Percentiles rank a stretch among this genome's conserved stretches.
These are phyloP conservation scores for Lordiphosa clarofinis DNA, from an alignment of 1,140 invertebrate species.

Conservation along the genomic window DNA sequence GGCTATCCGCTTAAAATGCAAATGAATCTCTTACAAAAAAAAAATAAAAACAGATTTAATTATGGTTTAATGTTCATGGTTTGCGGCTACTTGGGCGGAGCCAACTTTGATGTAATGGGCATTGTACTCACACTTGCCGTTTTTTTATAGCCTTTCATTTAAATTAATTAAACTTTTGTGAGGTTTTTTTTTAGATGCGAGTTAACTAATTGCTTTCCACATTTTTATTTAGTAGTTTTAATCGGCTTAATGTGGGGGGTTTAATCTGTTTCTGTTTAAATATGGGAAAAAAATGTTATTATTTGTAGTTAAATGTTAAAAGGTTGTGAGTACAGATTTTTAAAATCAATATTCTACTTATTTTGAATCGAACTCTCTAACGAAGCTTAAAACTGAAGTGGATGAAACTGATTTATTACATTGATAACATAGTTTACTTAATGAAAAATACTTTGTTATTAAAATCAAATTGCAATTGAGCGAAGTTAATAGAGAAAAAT, in stretches of 20 bases:
- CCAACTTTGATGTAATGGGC: conserved; percentile 2
- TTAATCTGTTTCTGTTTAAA: too few relatives aligned
- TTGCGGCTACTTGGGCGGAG: conserved; percentile 13
- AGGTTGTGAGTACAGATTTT: too few relatives aligned
- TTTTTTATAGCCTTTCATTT: conserved; percentile 23
- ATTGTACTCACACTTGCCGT: neutral
- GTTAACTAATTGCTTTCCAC: conserved; percentile 14
- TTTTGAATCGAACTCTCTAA: too few relatives aligned
- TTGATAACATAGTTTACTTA: too few relatives aligned
- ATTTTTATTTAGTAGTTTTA: conserved; percentile 15
- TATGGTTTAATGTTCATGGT: conserved; percentile 15
- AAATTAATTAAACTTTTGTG: conserved; percentile 13
- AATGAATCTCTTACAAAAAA: conserved; percentile 2
- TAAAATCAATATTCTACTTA: too few relatives aligned
- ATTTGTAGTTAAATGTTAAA: too few relatives aligned
- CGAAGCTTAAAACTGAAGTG: too few relatives aligned
- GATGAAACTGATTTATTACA: too few relatives aligned
- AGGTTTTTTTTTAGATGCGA: conserved; percentile 1
- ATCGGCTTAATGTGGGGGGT: conserved; percentile 2
- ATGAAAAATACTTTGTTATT: too few relatives aligned
- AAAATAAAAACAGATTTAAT: conserved; percentile 13
- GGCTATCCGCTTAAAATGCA: neutral
- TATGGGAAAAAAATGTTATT: too few relatives aligned
- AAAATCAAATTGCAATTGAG: too few relatives aligned
- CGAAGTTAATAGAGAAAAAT: too few relatives aligned